These are phyloP conservation scores for Acrobasis repandana DNA, from an alignment of 2,888 invertebrate genomes.

Conservation along the genomic window DNA sequence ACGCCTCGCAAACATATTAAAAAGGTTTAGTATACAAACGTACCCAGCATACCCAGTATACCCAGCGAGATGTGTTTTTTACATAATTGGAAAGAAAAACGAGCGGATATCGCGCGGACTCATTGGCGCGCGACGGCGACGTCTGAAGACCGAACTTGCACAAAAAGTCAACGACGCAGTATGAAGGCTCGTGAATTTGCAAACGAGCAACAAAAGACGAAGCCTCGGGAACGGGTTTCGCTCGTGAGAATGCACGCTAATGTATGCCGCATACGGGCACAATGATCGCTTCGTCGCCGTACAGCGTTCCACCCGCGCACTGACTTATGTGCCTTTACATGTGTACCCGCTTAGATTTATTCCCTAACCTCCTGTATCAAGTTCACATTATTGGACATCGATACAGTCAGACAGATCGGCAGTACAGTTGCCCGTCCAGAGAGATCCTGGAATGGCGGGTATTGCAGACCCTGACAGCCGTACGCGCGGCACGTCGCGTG, in stretches of 20 bases:
- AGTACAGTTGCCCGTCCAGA: not conserved
- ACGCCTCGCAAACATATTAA: conserved; percentile 8
- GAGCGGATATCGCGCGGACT: conserved; percentile 44
- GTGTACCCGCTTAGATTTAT: conserved; percentile 43
- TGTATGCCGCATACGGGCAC: conserved; percentile 61
- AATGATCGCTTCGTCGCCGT: conserved; percentile 43
- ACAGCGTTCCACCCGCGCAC: conserved; percentile 40
- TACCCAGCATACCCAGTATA: no score
- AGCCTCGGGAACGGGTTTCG: conserved; percentile 62
- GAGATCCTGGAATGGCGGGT: conserved; percentile 4
- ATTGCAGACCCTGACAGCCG: conserved; percentile 51
- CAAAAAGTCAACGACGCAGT: conserved; percentile 64
- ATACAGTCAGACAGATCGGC: not conserved
- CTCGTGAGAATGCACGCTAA: conserved; percentile 68
- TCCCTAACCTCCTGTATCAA: conserved; percentile 29
- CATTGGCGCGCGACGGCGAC: conserved; percentile 55
- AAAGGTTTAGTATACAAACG: conserved; percentile 13
- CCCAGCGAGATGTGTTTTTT: conserved; percentile 15
- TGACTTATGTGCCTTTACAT: conserved; percentile 53
- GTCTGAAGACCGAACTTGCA: conserved; percentile 56
- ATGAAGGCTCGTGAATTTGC: conserved; percentile 66
- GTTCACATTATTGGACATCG: conserved; percentile 30
- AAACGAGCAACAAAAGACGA: conserved; percentile 64
- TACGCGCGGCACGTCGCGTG: conserved; percentile 52
- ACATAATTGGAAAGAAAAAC: conserved; percentile 31